Evolutionary conservation across 2,888 invertebrate species (phyloP).

Genomic region (Corbicula japonica): DNA sequence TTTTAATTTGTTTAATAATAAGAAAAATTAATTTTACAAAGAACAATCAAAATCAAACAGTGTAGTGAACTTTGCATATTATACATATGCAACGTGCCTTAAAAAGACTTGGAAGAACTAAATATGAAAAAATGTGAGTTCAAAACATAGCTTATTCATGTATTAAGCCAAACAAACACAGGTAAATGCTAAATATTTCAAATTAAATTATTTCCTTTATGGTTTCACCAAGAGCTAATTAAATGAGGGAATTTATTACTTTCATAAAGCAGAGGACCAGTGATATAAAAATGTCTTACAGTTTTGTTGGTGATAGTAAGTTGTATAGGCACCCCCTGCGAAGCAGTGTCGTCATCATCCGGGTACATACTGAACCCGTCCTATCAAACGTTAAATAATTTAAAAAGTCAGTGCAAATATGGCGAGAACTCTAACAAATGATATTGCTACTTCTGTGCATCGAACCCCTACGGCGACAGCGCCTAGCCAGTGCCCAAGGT

Average conservation of each 20-base stretch:
- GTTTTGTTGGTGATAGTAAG: conserved; percentile 40
- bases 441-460: too few species aligned
- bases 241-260: background rate
- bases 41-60: too few species aligned
- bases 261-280: background rate
- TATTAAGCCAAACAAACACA: too few species aligned
- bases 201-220: background rate
- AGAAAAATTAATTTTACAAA: too few species aligned
- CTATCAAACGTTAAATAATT: conserved; percentile 31
- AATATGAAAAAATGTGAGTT: too few species aligned
- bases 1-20: conserved; percentile 10
- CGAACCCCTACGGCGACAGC: too few species aligned
- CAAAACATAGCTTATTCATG: too few species aligned
- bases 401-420: background rate
- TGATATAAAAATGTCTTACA: conserved; percentile 18
- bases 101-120: too few species aligned
- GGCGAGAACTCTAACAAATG: background rate
- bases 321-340: conserved; percentile 53
- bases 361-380: conserved; percentile 54
- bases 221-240: too few species aligned
- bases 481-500: too few species aligned
- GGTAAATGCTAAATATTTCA: background rate
- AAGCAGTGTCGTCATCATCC: conserved; percentile 45
- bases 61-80: too few species aligned
- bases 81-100: too few species aligned